Base-by-base conservation (phyloP, 2,888 invertebrate species). In the Malacosoma neustria region DNA sequence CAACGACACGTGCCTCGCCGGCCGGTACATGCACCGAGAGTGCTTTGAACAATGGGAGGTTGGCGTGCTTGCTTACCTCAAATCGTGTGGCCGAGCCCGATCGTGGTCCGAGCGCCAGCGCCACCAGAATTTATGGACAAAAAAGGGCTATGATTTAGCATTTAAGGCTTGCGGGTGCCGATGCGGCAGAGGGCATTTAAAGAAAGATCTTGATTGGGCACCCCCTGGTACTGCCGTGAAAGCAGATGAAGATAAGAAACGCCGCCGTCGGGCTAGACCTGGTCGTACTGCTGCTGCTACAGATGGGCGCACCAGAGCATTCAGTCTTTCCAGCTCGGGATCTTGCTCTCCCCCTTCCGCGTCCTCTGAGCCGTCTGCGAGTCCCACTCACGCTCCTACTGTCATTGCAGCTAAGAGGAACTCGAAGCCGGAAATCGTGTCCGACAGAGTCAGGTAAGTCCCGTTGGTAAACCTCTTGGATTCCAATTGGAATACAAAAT, bases 11-110 rank as follows among this genome's bases (percentile, higher is more conserved):
- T 98, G 98, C 85, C 87, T 89, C 46, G 89, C 90, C 61, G 96
- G 97, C 46, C 92, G 93, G 72, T 97, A 93, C 72, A 98, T 98
- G 98, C 98, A 98, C 88, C 91, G 93, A 53, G 95, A 94, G 73
- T 98, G 98, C 80, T 98, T 98, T 86, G 95, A 96, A 52, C 90
- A 92, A 55, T 98, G 97, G 96, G 97, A 98, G 80, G 92, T 92
- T 72, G 89, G 92, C 29, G 94, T 98, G 40, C 87, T 98, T 51
- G 92, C 93, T 36, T 96, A 95, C 65, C 87, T 98, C 43, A 95
- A 96, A 72, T 93, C 94, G 29, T 95, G 95, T 80, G 96, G 97
- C 35, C 87, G 97, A 29, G 97, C 97, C 3, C 88, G 97, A 13
- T 95, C 94, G 49, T 98, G 98, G 98, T 96, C 96, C 29, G 97